Percentiles rank a stretch among this genome's conserved stretches.
These are phyloP conservation scores for Labroides dimidiatus DNA, from an alignment of 2,797 vertebrate genomes.

Conservation along the genomic window DNA sequence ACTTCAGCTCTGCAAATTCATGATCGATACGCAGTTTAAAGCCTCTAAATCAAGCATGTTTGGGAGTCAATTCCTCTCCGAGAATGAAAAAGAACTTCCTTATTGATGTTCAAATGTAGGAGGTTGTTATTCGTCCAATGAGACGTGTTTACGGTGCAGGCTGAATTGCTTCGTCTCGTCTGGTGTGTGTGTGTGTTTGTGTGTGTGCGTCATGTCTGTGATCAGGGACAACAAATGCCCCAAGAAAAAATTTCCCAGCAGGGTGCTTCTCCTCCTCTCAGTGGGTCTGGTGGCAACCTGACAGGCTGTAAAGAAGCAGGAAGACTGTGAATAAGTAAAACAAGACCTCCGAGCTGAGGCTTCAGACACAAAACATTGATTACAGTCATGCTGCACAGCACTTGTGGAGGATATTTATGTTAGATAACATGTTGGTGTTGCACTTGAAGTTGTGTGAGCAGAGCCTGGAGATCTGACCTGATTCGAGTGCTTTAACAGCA, in stretches of 20 bases:
- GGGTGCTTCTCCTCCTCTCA: conserved; percentile 34
- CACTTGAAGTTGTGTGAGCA: conserved; percentile 30
- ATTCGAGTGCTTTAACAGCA: conserved; percentile 54
- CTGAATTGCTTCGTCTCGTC: conserved; percentile 40
- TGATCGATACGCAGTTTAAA: conserved; percentile 44
- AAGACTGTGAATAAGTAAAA: conserved; percentile 49
- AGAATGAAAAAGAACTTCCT: conserved; percentile 17
- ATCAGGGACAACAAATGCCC: conserved; percentile 50
- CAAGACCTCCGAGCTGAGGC: conserved; percentile 36
- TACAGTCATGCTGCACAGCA: conserved; percentile 30
- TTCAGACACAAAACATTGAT: conserved; percentile 54
- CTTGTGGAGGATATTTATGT: conserved; percentile 39
- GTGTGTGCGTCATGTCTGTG: conserved; percentile 45
- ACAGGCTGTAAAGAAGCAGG: conserved; percentile 51
- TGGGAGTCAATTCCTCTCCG: conserved; percentile 10
- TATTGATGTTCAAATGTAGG: conserved; percentile 16
- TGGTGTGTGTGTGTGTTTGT: too few species aligned
- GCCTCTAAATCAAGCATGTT: conserved; percentile 21
- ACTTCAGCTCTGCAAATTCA: conserved; percentile 18
- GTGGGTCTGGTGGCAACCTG: conserved; percentile 34
- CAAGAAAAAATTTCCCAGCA: conserved; percentile 32
- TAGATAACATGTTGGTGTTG: conserved; percentile 36
- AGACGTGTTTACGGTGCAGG: conserved; percentile 39
- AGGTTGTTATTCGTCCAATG: conserved; percentile 29
- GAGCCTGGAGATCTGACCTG: conserved; percentile 69